Percentiles rank a stretch among this genome's conserved stretches.
These are phyloP conservation scores for Cisticola juncidis DNA, from an alignment of 2,113 vertebrate species.

Conservation along the genomic window DNA sequence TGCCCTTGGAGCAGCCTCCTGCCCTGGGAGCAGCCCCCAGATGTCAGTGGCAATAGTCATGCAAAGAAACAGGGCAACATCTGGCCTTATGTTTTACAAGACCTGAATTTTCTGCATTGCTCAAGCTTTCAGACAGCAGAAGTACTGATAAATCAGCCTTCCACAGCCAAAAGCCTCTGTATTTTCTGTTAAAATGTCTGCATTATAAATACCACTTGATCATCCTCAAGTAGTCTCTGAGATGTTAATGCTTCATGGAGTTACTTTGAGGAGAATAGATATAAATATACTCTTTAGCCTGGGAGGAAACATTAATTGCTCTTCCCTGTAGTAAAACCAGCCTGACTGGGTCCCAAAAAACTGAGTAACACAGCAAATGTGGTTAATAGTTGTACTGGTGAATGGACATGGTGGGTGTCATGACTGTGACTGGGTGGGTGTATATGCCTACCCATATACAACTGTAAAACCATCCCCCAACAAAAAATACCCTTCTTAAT, in stretches of 20 bases:
- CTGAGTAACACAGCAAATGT: background rate
- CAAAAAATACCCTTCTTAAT: background rate
- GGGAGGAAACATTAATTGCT: background rate
- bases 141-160: background rate
- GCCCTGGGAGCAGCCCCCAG: background rate
- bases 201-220: background rate
- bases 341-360: background rate
- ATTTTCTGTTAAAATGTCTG: background rate
- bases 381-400: background rate
- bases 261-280: background rate
- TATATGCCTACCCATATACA: background rate
- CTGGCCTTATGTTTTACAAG: background rate
- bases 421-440: fast-evolving
- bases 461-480: background rate
- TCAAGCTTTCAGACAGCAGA: background rate
- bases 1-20: background rate
- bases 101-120: background rate
- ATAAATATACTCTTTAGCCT: background rate
- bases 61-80: background rate
- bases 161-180: background rate
- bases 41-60: background rate
- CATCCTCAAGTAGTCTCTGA: background rate
- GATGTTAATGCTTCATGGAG: background rate
- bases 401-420: background rate
- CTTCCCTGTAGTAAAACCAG: background rate